phyloP scores from a whole-genome alignment of 2,888 invertebrate species.

The Drosophila vallismaia region DNA sequence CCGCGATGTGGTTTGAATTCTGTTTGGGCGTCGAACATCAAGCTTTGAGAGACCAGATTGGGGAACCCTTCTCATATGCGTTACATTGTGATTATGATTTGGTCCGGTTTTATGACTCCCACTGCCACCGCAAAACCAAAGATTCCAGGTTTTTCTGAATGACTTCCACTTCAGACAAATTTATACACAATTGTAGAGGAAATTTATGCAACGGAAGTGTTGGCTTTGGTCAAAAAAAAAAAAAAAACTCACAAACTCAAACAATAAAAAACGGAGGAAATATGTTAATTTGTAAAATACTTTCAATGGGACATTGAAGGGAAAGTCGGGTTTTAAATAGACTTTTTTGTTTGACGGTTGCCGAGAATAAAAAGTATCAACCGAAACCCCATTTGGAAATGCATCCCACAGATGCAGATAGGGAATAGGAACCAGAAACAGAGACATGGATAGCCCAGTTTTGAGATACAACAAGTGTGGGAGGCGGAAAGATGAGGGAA shows the following conservation, averaged over 20 bases:
- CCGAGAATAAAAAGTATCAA: too few species aligned
- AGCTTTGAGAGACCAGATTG: slow-evolving; percentile 7
- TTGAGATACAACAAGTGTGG: slow-evolving; percentile 6
- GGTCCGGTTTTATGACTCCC: slow-evolving; percentile 54
- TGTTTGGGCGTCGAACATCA: neutral
- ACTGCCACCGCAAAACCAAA: slow-evolving; percentile 13
- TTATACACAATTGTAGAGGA: slow-evolving; percentile 16
- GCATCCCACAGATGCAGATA: slow-evolving; percentile 43
- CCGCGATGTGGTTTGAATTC: slow-evolving; percentile 8
- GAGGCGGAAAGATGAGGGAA: slow-evolving; percentile 1
- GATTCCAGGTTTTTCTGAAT: slow-evolving; percentile 4
- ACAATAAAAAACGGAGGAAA: slow-evolving; percentile 15
- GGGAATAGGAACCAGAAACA: neutral
- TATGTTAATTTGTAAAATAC: slow-evolving; percentile 69
- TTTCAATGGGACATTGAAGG: slow-evolving; percentile 49
- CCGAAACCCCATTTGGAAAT: slow-evolving; percentile 19
- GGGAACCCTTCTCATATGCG: slow-evolving; percentile 64
- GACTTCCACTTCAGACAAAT: slow-evolving; percentile 21
- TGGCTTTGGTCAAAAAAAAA: slow-evolving; percentile 64
- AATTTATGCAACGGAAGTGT: slow-evolving; percentile 63
- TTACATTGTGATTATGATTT: slow-evolving; percentile 53
- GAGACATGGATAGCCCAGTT: neutral
- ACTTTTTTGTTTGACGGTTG: too few species aligned
- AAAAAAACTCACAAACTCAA: slow-evolving; percentile 15
- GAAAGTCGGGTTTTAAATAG: too few species aligned